These are phyloP conservation scores for Prosopocoilus inquinatus DNA, from an alignment of 2,888 invertebrate genomes.

Conservation along the genomic window DNA sequence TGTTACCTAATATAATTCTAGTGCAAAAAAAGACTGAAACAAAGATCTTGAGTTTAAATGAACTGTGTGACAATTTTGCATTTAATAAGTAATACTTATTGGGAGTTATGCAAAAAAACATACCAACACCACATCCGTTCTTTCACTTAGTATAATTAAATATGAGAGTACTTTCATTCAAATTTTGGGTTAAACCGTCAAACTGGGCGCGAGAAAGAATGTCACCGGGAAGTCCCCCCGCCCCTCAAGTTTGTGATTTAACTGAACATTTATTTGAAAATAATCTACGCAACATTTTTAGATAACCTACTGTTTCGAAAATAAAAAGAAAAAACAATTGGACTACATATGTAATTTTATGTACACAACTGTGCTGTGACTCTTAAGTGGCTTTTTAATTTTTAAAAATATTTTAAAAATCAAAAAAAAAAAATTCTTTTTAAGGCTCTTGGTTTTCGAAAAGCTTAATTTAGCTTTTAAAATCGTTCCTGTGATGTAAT, in stretches of 20 bases:
- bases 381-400: slow-evolving; percentile 59
- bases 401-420: slow-evolving; percentile 47
- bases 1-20: slow-evolving; percentile 26
- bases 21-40: slow-evolving; percentile 28
- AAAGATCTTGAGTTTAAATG: slow-evolving; percentile 26
- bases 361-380: slow-evolving; percentile 59
- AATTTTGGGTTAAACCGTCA: no score
- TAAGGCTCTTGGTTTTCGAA: slow-evolving; percentile 42
- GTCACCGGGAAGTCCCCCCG: no score
- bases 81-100: slow-evolving; percentile 14
- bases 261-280: slow-evolving; percentile 5
- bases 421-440: slow-evolving; percentile 30
- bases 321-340: slow-evolving; percentile 26
- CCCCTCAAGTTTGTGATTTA: no score
- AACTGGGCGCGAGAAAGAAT: no score
- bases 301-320: slow-evolving; percentile 7
- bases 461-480: slow-evolving; percentile 43
- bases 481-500: slow-evolving; percentile 17
- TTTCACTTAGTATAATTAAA: no score
- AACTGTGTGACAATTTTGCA: slow-evolving; percentile 16
- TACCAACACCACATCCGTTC: background rate
- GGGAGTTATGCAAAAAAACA: background rate
- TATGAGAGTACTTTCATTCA: no score
- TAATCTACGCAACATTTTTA: slow-evolving; percentile 11
- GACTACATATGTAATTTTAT: slow-evolving; percentile 44